Evolutionary conservation across 1,140 invertebrate species (phyloP), one percentile per base, ranked within the genome.

Genomic region (Halictus rubicundus): DNA sequence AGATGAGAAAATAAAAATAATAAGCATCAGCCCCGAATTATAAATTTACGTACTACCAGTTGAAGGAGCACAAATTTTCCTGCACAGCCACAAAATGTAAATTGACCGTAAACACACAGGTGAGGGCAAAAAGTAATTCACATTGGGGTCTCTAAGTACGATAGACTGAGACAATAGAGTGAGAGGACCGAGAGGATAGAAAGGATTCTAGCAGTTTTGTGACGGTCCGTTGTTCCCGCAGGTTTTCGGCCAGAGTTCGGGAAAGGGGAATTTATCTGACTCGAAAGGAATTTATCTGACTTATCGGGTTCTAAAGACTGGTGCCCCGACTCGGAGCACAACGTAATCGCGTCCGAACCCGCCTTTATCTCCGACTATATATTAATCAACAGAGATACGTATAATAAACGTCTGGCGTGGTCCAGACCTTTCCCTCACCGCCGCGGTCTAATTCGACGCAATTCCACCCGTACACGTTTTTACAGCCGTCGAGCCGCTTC

Each of bases 301-400:
- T 72, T 72, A 72, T 78, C 65, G 7, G 25, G 23, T 23, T 39
- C 52, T 3, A 42, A 60, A 78, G 69, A 64, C 52, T 72, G 60
- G 61, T 78, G 71, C 37, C 32, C 70, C 19, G 59, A 23, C 16
- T 49, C 37, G 4, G 37, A 19, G 39, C n/a, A 49, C n/a, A 25
- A 57, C 21, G 37, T 54, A 39, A 65, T 65, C 49, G 23, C 21
- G 23, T 16, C n/a, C n/a, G 32, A 46, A 54, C 46, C 59, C 19
- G 49, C 32, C 27, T 64, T 72, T 78, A 78, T 72, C 76, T 78
- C n/a, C 16, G 19, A 63, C 60, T 52, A 46, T 72, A 64, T 72
- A 78, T 72, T 78, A 78, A 72, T 78, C 76, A 72, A 1, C 14
- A 23, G 25, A 25, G 68, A 71, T 78, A 70, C 27, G 27, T 32